phyloP scores from a whole-genome alignment of 2,888 invertebrate species.

The Didymodactylos carnosus region DNA sequence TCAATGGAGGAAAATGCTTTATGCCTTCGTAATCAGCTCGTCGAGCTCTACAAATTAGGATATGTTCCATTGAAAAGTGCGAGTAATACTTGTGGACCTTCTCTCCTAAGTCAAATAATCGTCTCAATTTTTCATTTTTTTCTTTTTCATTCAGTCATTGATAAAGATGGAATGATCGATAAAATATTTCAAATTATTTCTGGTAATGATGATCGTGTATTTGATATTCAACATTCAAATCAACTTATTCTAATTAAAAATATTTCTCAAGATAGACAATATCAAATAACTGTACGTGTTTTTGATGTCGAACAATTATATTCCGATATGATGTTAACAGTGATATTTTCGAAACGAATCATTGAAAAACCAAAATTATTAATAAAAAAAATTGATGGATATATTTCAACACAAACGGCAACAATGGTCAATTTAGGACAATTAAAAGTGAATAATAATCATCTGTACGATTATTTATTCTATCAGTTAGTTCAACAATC shows the following conservation, averaged over 20 bases:
- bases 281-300: neutral
- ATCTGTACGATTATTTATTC: neutral
- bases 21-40: too few relatives aligned
- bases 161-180: too few relatives aligned
- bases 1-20: too few relatives aligned
- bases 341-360: neutral
- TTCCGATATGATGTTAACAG: neutral
- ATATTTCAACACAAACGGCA: neutral
- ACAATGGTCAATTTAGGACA: neutral
- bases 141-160: too few relatives aligned
- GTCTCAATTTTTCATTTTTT: too few relatives aligned
- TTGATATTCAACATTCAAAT: too few relatives aligned
- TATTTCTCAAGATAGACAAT: neutral
- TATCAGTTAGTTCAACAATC: neutral
- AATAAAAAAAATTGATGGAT: neutral
- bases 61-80: too few relatives aligned
- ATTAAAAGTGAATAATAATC: neutral
- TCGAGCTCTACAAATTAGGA: too few relatives aligned
- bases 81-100: too few relatives aligned
- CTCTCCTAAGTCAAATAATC: too few relatives aligned
- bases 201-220: too few relatives aligned
- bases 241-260: neutral
- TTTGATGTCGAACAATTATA: neutral
- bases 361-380: neutral
- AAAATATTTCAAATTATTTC: too few relatives aligned